Percentiles rank a stretch among this genome's conserved stretches.
These are phyloP conservation scores for Coracopsis vasa DNA, from an alignment of 2,113 vertebrate genomes.

Conservation along the genomic window DNA sequence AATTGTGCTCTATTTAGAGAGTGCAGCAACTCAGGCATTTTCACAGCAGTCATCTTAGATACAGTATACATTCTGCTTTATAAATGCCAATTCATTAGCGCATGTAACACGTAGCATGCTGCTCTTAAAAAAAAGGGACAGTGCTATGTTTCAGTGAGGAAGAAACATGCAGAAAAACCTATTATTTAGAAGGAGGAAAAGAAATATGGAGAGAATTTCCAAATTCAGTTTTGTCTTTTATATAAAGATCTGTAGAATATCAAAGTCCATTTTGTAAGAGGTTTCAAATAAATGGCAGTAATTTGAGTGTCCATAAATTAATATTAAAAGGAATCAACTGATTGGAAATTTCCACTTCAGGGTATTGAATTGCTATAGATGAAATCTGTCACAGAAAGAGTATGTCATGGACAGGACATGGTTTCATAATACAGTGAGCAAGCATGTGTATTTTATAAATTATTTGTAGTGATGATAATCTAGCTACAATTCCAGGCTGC, in stretches of 20 bases:
- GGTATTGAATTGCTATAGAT: background rate
- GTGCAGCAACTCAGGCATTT: constrained; percentile 51
- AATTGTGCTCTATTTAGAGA: constrained; percentile 70
- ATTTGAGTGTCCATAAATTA: background rate
- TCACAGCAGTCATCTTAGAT: constrained; percentile 62
- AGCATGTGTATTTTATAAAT: background rate
- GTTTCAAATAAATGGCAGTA: background rate
- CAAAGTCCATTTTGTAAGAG: background rate
- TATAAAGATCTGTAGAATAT: background rate
- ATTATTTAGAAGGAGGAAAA: background rate
- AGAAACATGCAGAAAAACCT: background rate
- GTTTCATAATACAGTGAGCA: background rate
- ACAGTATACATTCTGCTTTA: constrained; percentile 23
- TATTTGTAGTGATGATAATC: background rate
- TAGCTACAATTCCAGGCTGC: background rate
- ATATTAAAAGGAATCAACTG: background rate
- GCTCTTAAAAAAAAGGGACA: background rate
- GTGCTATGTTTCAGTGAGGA: background rate
- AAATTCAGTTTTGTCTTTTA: background rate
- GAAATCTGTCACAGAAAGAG: background rate
- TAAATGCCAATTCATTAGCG: constrained; percentile 56
- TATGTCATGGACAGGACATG: background rate
- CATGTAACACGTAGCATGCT: constrained; percentile 14
- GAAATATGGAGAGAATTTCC: background rate
- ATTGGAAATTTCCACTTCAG: background rate